phyloP scores from a whole-genome alignment of 1,140 invertebrate species.

The Macrosteles quadrilineatus region DNA sequence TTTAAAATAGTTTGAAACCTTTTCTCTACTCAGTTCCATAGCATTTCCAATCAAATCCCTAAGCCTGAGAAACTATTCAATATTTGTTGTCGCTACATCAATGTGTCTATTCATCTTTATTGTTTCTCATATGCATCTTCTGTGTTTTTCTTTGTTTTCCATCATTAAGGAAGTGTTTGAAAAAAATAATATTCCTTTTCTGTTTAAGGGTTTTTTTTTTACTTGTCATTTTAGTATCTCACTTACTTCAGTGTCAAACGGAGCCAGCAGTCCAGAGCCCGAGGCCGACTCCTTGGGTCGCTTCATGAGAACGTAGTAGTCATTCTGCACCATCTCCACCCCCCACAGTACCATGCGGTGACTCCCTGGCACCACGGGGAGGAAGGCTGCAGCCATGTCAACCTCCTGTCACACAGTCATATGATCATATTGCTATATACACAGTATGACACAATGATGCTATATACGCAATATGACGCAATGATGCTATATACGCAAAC shows the following conservation, averaged over 20 bases:
- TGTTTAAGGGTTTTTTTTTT: too few species aligned
- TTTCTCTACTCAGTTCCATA: too few species aligned
- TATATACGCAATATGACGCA: not conserved
- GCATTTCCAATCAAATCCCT: too few species aligned
- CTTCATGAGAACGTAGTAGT: slow-evolving; percentile 76
- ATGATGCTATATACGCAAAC: not conserved
- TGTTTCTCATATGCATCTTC: too few species aligned
- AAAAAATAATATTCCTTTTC: too few species aligned
- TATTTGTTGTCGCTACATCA: too few species aligned
- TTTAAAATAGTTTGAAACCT: too few species aligned
- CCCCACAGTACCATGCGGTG: slow-evolving; percentile 62
- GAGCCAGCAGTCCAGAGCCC: slow-evolving; percentile 79
- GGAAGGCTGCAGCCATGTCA: slow-evolving; percentile 73
- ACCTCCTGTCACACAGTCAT: slow-evolving; percentile 59
- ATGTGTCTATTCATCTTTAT: too few species aligned
- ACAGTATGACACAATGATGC: not conserved
- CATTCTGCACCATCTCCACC: slow-evolving; percentile 65
- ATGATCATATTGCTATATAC: not conserved
- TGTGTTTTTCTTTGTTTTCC: too few species aligned
- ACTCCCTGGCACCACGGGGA: slow-evolving; percentile 66
- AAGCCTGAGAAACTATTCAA: too few species aligned
- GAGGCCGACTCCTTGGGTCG: slow-evolving; percentile 75
- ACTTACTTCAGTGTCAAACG: slow-evolving; percentile 65
- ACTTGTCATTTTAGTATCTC: too few species aligned
- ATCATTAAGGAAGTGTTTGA: too few species aligned